These are phyloP conservation scores for Desmodus rotundus DNA, from an alignment of 2,113 vertebrate species.

Conservation along the genomic window DNA sequence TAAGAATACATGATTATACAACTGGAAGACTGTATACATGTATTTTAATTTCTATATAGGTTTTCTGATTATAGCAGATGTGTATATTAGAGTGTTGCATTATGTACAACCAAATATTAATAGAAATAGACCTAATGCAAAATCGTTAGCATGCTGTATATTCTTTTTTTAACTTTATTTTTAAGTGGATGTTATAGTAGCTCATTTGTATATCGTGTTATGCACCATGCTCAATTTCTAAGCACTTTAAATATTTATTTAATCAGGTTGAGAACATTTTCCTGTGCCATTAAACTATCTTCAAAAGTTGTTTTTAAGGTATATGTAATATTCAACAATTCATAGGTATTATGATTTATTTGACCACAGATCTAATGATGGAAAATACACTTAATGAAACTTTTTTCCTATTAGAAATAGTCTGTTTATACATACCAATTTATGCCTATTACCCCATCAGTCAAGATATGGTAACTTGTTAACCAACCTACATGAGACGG, in stretches of 20 bases:
- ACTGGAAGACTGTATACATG: not conserved
- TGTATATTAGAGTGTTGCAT: not conserved
- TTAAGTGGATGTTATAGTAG: not conserved
- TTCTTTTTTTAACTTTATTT: not conserved
- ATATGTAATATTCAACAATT: not conserved
- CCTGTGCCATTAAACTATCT: not conserved
- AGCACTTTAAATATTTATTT: not conserved
- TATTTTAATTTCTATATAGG: not conserved
- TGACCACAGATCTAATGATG: not conserved
- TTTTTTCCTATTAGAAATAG: not conserved
- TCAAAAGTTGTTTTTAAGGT: not conserved
- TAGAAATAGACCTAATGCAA: not conserved
- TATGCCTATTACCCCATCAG: not conserved
- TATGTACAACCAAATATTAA: not conserved
- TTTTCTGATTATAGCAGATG: not conserved
- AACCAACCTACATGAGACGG: not conserved
- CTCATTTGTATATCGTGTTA: not conserved
- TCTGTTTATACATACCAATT: not conserved
- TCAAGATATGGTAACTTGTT: not conserved
- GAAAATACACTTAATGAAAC: not conserved
- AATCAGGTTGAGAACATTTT: not conserved
- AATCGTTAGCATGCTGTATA: not conserved
- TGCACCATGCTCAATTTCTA: not conserved
- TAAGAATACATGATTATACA: not conserved
- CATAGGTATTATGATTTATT: not conserved